phyloP scores from a whole-genome alignment of 35 echinoderm and acorn worm species.

The Ophiothrix spiculata region DNA sequence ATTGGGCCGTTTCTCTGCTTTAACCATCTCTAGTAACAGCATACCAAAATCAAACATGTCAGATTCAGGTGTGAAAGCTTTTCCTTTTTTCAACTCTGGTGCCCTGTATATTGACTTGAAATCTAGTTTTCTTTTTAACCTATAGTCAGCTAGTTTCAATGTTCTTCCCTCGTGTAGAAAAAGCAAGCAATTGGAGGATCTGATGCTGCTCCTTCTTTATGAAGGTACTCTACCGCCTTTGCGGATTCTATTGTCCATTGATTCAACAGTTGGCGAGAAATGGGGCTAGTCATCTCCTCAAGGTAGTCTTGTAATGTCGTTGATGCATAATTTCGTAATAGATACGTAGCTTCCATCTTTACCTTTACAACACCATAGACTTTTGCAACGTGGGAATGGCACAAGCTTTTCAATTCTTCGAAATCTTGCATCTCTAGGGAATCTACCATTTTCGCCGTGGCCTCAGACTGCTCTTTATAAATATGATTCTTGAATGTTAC shows the following conservation, averaged over 20 bases:
- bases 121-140: not conserved
- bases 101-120: not conserved
- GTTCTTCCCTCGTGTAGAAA: not conserved
- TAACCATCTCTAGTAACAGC: not conserved
- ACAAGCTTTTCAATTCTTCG: not conserved
- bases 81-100: not conserved
- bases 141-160: not conserved
- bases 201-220: not conserved
- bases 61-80: not conserved
- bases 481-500: not conserved
- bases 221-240: not conserved
- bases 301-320: not conserved
- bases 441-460: not conserved
- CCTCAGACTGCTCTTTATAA: not conserved
- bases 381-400: not conserved
- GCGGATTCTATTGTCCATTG: not conserved
- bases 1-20: not conserved
- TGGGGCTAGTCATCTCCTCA: not conserved
- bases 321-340: not conserved
- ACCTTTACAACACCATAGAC: not conserved
- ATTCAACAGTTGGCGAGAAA: not conserved
- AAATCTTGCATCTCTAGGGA: not conserved
- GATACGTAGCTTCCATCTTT: not conserved
- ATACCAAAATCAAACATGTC: not conserved
- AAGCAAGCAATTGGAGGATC: not conserved